Evolutionary conservation across 2,797 vertebrate genomes (phyloP).

Genomic region (Iguana delicatissima): DNA sequence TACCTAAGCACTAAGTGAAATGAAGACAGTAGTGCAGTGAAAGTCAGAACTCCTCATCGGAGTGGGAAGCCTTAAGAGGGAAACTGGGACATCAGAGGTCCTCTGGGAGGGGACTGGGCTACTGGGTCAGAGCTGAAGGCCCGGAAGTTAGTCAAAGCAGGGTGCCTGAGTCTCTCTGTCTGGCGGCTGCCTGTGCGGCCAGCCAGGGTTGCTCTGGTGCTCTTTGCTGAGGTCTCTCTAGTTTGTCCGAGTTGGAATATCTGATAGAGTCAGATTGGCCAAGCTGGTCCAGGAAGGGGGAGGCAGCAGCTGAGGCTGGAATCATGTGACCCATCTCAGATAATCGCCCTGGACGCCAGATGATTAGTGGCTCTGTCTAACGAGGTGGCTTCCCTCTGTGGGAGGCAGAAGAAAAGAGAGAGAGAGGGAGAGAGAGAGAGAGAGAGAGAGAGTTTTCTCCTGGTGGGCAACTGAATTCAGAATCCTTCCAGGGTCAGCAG

Average conservation of each 20-base stretch:
- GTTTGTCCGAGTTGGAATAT: constrained; percentile 4
- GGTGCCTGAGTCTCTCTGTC: neutral
- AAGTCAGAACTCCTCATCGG: neutral
- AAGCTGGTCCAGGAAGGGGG: constrained; percentile 20
- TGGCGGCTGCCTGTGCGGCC: neutral
- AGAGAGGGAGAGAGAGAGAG: neutral
- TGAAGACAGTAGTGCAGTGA: neutral
- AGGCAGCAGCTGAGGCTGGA: neutral
- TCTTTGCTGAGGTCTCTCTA: constrained; percentile 8
- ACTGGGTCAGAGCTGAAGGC: neutral
- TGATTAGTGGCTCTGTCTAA: constrained; percentile 39
- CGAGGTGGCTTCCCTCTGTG: neutral
- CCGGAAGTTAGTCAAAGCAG: neutral
- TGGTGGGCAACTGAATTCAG: constrained; percentile 1
- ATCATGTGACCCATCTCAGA: constrained; percentile 32
- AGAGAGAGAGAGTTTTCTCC: neutral
- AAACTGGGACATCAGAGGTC: neutral
- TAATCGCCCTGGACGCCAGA: constrained; percentile 37
- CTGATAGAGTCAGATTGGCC: constrained; percentile 27
- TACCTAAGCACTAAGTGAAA: neutral
- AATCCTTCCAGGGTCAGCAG: neutral
- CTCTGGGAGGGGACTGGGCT: neutral
- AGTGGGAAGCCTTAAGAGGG: neutral
- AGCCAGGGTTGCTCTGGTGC: constrained; percentile 10
- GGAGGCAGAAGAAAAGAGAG: neutral